phyloP scores from a whole-genome alignment of 1,140 invertebrate genomes.

The Zaprionus tsacasi region DNA sequence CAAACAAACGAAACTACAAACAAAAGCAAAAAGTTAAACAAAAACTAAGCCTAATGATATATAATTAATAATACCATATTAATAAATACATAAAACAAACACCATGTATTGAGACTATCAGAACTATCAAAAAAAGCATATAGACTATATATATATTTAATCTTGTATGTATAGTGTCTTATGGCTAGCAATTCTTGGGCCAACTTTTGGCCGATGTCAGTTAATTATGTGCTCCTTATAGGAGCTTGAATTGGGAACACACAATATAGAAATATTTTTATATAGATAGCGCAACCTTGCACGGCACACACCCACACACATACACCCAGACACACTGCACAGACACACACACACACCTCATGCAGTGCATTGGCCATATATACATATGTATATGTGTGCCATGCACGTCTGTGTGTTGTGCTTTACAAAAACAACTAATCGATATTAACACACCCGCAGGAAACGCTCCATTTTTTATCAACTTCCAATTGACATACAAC shows the following conservation, averaged over 20 bases:
- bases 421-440: slow-evolving; percentile 17
- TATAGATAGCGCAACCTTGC: slow-evolving; percentile 36
- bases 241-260: slow-evolving; percentile 73
- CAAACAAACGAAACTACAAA: slow-evolving; percentile 13
- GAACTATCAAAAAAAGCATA: slow-evolving; percentile 40
- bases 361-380: slow-evolving; percentile 2
- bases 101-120: slow-evolving; percentile 45
- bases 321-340: not conserved
- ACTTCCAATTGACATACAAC: slow-evolving; percentile 55
- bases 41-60: slow-evolving; percentile 9
- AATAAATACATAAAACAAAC: slow-evolving; percentile 16
- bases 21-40: slow-evolving; percentile 19
- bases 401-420: not conserved
- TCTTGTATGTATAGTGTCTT: slow-evolving; percentile 41
- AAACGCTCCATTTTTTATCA: slow-evolving; percentile 38
- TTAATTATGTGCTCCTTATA: slow-evolving; percentile 70
- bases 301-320: slow-evolving; percentile 7
- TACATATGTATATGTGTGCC: slow-evolving; percentile 6
- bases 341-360: not conserved
- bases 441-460: slow-evolving; percentile 11
- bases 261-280: slow-evolving; percentile 65
- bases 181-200: slow-evolving; percentile 44
- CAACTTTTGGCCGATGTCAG: slow-evolving; percentile 45
- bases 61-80: slow-evolving; percentile 10
- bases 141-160: slow-evolving; percentile 45